Conservation (phyloP, 2,797 vertebrate species). For the Poeciliopsis turneri region DNA sequence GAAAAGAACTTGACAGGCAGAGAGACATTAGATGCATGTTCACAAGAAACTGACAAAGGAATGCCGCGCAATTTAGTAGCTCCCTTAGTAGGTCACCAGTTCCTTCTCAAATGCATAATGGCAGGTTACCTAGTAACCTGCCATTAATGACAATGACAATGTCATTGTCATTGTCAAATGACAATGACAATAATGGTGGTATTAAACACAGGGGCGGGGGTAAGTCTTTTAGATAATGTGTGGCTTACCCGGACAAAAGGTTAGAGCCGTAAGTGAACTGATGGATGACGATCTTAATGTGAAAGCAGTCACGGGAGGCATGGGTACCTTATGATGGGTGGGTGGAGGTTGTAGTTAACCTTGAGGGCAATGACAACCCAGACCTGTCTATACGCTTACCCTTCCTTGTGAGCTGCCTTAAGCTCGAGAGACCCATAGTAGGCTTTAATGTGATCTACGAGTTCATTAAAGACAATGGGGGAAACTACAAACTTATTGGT, state of each 20-base stretch:
- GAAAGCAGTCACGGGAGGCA: not conserved
- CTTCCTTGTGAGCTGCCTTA: not conserved
- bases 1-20: too few species aligned
- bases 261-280: conserved; percentile 1
- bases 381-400: not conserved
- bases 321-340: not conserved
- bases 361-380: conserved; percentile 7
- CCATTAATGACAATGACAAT: too few species aligned
- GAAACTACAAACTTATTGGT: not conserved
- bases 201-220: not conserved
- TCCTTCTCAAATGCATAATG: conserved; percentile 5
- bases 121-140: conserved; percentile 1
- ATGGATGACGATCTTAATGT: conserved; percentile 14
- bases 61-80: not conserved
- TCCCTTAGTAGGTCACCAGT: not conserved
- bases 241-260: not conserved
- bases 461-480: not conserved
- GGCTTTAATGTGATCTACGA: conserved; percentile 12
- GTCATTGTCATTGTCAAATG: too few species aligned
- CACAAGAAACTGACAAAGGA: not conserved
- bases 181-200: too few species aligned
- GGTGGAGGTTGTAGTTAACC: conserved; percentile 10
- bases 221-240: not conserved
- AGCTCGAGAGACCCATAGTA: not conserved
- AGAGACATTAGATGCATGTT: too few species aligned